Conservation (phyloP, 2,113 vertebrate species). For the Plecturocebus donacophilus region DNA sequence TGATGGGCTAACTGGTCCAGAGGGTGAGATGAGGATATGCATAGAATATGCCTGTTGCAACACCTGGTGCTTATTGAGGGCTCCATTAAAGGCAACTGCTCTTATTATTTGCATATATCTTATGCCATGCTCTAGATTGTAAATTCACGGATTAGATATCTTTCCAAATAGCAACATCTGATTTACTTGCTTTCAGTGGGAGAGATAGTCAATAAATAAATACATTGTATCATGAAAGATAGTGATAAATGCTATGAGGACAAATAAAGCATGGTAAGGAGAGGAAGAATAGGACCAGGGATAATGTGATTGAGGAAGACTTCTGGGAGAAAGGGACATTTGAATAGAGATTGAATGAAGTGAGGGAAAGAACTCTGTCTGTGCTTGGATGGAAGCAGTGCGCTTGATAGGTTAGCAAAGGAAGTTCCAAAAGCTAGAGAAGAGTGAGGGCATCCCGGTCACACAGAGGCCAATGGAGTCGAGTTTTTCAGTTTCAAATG, state of each 20-base stretch:
- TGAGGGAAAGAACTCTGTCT: background rate
- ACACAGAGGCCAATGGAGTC: background rate
- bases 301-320: background rate
- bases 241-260: background rate
- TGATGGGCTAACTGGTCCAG: background rate
- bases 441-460: background rate
- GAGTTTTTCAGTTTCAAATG: background rate
- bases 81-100: background rate
- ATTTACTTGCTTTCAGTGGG: background rate
- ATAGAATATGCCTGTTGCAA: background rate
- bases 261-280: background rate
- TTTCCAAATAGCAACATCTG: background rate
- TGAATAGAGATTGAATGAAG: background rate
- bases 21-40: rapidly evolving
- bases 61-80: background rate
- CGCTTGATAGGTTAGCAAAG: background rate
- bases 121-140: background rate
- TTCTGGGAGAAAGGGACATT: background rate
- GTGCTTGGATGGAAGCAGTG: background rate
- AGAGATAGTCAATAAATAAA: background rate
- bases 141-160: background rate
- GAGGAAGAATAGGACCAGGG: background rate
- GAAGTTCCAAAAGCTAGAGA: background rate
- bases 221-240: background rate
- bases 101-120: background rate